Conservation (phyloP, 2,888 invertebrate species). For the Lysandra coridon region DNA sequence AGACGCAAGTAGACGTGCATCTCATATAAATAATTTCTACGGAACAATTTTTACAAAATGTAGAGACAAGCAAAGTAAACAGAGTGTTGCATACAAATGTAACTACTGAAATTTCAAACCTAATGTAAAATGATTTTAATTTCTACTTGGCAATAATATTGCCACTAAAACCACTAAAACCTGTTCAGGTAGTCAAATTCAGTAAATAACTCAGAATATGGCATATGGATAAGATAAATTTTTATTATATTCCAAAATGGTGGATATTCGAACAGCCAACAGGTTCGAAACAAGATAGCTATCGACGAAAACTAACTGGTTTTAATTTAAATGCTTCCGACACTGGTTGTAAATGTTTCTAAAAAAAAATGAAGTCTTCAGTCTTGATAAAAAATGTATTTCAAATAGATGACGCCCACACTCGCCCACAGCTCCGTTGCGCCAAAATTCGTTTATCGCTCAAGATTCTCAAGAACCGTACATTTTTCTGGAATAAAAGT, state of each 20-base stretch:
- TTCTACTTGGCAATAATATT: not conserved
- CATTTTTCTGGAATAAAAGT: too few relatives aligned
- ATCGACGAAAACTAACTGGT: not conserved
- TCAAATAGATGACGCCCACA: too few relatives aligned
- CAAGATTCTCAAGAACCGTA: too few relatives aligned
- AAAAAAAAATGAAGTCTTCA: not conserved
- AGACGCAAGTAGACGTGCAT: not conserved
- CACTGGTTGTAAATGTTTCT: not conserved
- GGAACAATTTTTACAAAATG: not conserved
- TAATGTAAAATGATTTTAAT: not conserved
- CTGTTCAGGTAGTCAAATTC: conserved; percentile 7
- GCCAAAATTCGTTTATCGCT: too few relatives aligned
- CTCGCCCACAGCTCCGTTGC: too few relatives aligned
- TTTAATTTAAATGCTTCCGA: not conserved
- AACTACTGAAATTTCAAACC: not conserved
- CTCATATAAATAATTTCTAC: not conserved
- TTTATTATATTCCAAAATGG: conserved; percentile 13
- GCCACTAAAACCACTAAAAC: not conserved
- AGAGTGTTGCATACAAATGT: not conserved
- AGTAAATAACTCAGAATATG: not conserved
- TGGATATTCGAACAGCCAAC: not conserved
- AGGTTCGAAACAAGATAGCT: not conserved
- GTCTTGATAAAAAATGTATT: not conserved
- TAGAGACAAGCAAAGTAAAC: not conserved
- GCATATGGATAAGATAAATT: not conserved